phyloP scores from a whole-genome alignment of 1,140 invertebrate genomes.

The Manduca sexta region DNA sequence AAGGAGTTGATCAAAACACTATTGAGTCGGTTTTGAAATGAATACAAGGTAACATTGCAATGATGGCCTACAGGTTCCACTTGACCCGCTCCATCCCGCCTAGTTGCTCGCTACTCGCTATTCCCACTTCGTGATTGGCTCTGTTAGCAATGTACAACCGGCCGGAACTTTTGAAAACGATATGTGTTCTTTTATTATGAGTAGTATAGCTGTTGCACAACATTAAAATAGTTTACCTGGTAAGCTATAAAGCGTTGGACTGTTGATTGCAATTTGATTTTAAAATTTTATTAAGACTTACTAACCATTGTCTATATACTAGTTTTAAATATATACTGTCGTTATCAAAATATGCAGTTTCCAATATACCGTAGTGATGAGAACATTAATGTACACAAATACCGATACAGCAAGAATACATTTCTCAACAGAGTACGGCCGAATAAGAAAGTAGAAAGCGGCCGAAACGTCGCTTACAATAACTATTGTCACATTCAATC shows the following conservation, averaged over 20 bases:
- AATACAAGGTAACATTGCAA: slow-evolving; percentile 14
- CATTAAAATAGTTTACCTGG: no score
- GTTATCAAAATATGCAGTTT: no score
- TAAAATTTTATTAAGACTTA: no score
- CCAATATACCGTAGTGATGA: no score
- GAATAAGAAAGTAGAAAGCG: slow-evolving; percentile 21
- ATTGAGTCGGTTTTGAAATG: slow-evolving; percentile 9
- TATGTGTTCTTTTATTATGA: slow-evolving; percentile 9
- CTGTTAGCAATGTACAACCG: slow-evolving; percentile 8
- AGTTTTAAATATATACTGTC: no score
- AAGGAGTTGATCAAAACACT: not conserved
- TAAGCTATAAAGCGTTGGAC: no score
- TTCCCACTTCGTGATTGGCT: slow-evolving; percentile 8
- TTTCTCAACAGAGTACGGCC: not conserved
- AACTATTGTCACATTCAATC: slow-evolving; percentile 65
- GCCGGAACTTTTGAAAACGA: slow-evolving; percentile 2
- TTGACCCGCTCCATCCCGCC: slow-evolving; percentile 8
- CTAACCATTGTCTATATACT: no score
- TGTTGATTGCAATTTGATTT: no score
- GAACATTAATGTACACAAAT: no score
- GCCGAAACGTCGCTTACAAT: slow-evolving; percentile 39
- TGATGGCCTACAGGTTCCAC: slow-evolving; percentile 6
- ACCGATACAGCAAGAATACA: no score
- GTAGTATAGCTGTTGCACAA: not conserved
- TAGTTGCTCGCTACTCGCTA: slow-evolving; percentile 1